Base-by-base conservation (phyloP, 2,797 vertebrate genomes). In the Telmatherina bonti region DNA sequence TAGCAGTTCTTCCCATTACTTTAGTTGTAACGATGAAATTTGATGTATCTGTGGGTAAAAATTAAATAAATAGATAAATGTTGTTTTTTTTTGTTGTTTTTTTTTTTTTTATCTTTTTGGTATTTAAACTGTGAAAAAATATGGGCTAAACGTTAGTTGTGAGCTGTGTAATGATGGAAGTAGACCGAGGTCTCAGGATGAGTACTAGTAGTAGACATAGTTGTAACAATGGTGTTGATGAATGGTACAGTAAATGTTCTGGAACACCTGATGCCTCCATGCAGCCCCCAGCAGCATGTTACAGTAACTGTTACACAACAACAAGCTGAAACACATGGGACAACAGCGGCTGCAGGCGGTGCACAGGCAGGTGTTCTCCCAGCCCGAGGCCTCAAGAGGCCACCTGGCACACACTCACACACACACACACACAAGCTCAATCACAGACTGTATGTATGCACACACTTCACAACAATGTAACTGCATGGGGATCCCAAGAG, bases 321-420 rank as follows among this genome's bases (percentile, higher is more conserved):
- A 89, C 86, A 91, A 76, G 65, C 62, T 31, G 70, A 69, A 82
- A 74, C 83, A 77, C 84, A 60, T n/a, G 87, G 86, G 85, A 85
- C 51, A 36, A 12, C n/a, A 33, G 2, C 4, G 71, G 79, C 87
- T 87, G 79, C 77, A 79, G 84, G 88, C 84, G 1, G 26, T 71
- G 69, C 73, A 71, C 63, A 74, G 83, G 84, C 92, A 93, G 91
- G 90, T 92, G 90, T 91, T 85, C 74, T 85, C 79, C 83, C 81
- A 81, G 81, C 79, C 81, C 43, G 49, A 57, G 75, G 76, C 70
- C 87, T 79, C 84, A 0, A 27, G 82, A 71, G 86, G 79, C 84
- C 88, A 88, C 88, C 88, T 88, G 85, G 81, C 65, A 71, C 43
- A 49, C 60, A 36, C 55, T 70, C 30, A 31, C 55, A 69, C 70